A percentile compares a stretch with the other conserved stretches of the same genome.
Evolutionary conservation across 2,113 vertebrate genomes (phyloP).

Genomic region (Acrocephalus kingi): DNA sequence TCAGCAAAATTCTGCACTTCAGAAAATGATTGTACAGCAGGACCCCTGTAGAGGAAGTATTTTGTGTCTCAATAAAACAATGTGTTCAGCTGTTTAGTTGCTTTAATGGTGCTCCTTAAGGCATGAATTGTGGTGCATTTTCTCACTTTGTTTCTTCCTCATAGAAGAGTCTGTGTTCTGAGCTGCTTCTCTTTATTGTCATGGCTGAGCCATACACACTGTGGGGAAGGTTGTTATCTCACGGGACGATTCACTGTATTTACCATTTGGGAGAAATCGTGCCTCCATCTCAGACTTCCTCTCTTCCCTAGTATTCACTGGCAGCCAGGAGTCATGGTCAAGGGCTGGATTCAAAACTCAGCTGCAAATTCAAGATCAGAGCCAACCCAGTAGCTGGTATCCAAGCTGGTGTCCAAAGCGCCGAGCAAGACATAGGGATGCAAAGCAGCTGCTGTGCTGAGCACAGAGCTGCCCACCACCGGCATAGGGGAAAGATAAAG

Average conservation of each 20-base stretch:
- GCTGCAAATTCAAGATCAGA: background rate
- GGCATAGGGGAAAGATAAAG: background rate
- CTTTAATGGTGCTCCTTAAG: background rate
- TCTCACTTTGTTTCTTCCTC: background rate
- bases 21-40: background rate
- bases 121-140: background rate
- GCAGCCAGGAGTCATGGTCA: background rate
- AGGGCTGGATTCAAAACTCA: background rate
- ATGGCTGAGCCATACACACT: accelerated
- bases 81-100: background rate
- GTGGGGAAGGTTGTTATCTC: background rate
- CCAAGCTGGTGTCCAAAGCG: background rate
- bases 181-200: background rate
- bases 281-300: background rate
- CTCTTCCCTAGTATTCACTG: background rate
- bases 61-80: slow-evolving; percentile 9
- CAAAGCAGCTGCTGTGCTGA: background rate
- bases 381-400: background rate
- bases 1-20: slow-evolving; percentile 47
- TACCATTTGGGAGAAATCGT: background rate
- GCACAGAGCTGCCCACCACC: background rate
- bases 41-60: slow-evolving; percentile 36
- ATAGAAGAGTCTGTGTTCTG: background rate
- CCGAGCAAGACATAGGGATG: accelerated
- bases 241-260: background rate